Conservation (phyloP, 2,113 vertebrate species). For the Plotosus lineatus region DNA sequence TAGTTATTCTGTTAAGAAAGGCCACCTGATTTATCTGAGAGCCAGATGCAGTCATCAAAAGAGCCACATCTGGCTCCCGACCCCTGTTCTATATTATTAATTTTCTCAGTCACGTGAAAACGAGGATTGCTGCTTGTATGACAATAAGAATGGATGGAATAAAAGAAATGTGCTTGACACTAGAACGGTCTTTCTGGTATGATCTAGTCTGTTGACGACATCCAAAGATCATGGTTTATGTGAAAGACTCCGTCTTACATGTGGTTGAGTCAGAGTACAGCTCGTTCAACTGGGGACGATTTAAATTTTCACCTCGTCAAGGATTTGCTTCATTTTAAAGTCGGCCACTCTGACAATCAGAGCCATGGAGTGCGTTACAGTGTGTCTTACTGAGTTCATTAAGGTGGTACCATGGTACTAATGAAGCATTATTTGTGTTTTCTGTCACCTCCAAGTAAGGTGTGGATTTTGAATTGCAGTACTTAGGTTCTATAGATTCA, state of each 20-base stretch:
- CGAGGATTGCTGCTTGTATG: neutral
- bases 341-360: neutral
- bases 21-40: no score
- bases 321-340: constrained; percentile 3
- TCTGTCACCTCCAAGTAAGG: neutral
- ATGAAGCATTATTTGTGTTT: neutral
- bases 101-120: neutral
- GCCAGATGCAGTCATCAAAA: no score
- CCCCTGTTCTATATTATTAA: neutral
- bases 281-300: constrained; percentile 10
- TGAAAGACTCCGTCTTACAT: neutral
- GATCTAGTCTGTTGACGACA: neutral
- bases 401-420: neutral
- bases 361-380: neutral
- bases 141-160: neutral
- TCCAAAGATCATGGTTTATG: neutral
- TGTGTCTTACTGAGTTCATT: neutral
- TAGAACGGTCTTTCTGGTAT: neutral
- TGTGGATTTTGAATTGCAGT: neutral
- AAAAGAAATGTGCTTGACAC: neutral
- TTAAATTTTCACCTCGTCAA: constrained; percentile 5
- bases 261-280: constrained; percentile 8
- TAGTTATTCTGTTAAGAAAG: no score
- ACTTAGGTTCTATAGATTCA: constrained; percentile 10
- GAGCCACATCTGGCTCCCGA: no score